Base-by-base conservation (phyloP, 2,888 invertebrate genomes). In the Acrocyrtus sp. region DNA sequence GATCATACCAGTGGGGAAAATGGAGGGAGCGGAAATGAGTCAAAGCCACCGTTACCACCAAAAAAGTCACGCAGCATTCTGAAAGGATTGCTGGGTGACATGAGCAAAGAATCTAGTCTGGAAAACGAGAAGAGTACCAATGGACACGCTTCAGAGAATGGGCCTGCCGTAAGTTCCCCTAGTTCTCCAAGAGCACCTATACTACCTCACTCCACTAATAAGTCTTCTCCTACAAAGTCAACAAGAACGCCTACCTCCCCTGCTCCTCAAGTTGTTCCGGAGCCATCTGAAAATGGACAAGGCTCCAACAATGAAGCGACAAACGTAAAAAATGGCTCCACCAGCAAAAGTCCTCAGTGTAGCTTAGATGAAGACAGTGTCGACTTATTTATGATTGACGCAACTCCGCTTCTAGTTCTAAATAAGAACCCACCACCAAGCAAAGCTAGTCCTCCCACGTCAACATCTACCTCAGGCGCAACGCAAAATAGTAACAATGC, bases 341-440 rank as follows among this genome's bases (percentile, higher is more conserved):
- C 19, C 45, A 3, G 29, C 27, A 73, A 76, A 26, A 74, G 70
- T 63, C 74, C 70, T 3, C 70, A 74, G 43, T 50, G 68, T n/a
- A 74, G 73, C 54, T 47, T 72, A 51, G 62, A 74, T 43, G 78
- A 78, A 10, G 73, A 76, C 15, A 75, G 74, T 19, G 58, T 65
- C 21, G 72, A 75, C 58, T 47, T 80, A 53, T 79, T 74, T 50
- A 67, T 80, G 54, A 62, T 78, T 24, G 80, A 81, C 24, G 76
- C 73, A 6, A 61, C 61, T n/a, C 61, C 78, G 5, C 61, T 69
- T 29, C 66, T 81, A 10, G 75, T 78, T n/a, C 61, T 74, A 34
- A 81, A 75, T 66, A 70, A 70, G 48, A 75, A 43, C 19, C 47
- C n/a, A 21, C 47, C 48, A 10, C 17, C 48, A 4, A 8, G 8